Percentiles rank a stretch among this genome's conserved stretches.
These are phyloP conservation scores for Aradus depressus DNA, from an alignment of 2,888 invertebrate genomes.

Conservation along the genomic window DNA sequence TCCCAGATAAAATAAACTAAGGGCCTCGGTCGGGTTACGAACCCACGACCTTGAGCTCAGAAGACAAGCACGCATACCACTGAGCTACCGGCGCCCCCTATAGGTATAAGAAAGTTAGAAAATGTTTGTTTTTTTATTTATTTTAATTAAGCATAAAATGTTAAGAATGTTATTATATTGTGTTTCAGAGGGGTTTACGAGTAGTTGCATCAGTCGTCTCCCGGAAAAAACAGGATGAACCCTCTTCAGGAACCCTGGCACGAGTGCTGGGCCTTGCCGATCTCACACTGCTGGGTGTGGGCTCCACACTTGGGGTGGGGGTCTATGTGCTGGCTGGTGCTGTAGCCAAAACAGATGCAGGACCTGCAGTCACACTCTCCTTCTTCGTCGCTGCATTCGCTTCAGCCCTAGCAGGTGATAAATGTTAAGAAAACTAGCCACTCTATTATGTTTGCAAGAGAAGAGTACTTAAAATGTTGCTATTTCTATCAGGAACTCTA, in stretches of 20 bases:
- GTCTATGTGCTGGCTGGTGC: conserved; percentile 89
- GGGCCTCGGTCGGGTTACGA: too few species aligned
- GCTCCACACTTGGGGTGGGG: conserved; percentile 82
- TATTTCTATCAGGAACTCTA: too few species aligned
- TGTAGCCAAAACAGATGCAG: conserved; percentile 75
- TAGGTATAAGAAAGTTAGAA: too few species aligned
- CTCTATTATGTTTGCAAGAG: too few species aligned
- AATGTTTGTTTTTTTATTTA: too few species aligned
- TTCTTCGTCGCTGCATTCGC: conserved; percentile 87
- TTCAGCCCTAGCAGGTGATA: conserved; percentile 83
- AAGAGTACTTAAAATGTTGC: too few species aligned
- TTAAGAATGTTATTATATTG: background rate
- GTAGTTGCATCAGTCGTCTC: conserved; percentile 33
- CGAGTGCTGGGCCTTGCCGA: conserved; percentile 72
- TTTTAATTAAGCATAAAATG: too few species aligned
- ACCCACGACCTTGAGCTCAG: too few species aligned
- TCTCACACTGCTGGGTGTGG: conserved; percentile 76
- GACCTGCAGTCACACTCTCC: conserved; percentile 82
- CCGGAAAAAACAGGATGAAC: conserved; percentile 39
- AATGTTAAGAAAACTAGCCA: too few species aligned
- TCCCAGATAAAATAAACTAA: too few species aligned
- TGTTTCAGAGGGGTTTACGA: conserved; percentile 22
- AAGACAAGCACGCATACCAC: too few species aligned
- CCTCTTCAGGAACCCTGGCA: conserved; percentile 36
- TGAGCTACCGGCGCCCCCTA: too few species aligned